These are phyloP conservation scores for Pitta sordida DNA, from an alignment of 2,113 vertebrate species.

Conservation along the genomic window DNA sequence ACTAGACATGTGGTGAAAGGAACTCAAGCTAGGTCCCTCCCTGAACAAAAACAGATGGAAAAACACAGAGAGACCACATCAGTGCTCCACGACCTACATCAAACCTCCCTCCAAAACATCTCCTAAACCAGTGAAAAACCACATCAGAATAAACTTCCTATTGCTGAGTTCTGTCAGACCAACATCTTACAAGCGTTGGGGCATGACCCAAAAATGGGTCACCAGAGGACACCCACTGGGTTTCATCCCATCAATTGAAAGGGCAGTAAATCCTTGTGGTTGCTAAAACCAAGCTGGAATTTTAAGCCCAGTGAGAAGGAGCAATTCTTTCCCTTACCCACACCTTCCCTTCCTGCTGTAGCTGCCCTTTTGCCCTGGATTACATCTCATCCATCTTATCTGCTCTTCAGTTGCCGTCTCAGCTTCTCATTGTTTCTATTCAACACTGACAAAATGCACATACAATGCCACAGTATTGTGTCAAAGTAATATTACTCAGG, in stretches of 20 bases:
- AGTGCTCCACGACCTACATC: slow-evolving; percentile 54
- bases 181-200: slow-evolving; percentile 9
- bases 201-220: slow-evolving; percentile 58
- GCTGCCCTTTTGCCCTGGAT: background rate
- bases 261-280: slow-evolving; percentile 38
- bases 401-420: background rate
- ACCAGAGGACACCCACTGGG: slow-evolving; percentile 50
- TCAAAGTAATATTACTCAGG: background rate
- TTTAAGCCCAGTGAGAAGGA: slow-evolving; percentile 35
- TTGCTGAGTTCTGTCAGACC: slow-evolving; percentile 54
- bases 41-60: slow-evolving; percentile 70
- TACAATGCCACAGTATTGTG: background rate
- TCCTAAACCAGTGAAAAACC: slow-evolving; percentile 54
- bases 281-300: slow-evolving; percentile 46
- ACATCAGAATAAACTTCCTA: slow-evolving; percentile 70
- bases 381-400: background rate
- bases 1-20: slow-evolving; percentile 42
- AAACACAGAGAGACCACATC: slow-evolving; percentile 68
- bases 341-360: background rate
- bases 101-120: slow-evolving; percentile 56
- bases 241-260: slow-evolving; percentile 46
- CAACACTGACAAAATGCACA: background rate
- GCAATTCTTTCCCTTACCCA: slow-evolving; percentile 3
- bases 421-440: rapidly evolving
- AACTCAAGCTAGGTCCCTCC: slow-evolving; percentile 51